Conservation (phyloP, 1,140 invertebrate genomes). For the Trichonephila clavata region DNA sequence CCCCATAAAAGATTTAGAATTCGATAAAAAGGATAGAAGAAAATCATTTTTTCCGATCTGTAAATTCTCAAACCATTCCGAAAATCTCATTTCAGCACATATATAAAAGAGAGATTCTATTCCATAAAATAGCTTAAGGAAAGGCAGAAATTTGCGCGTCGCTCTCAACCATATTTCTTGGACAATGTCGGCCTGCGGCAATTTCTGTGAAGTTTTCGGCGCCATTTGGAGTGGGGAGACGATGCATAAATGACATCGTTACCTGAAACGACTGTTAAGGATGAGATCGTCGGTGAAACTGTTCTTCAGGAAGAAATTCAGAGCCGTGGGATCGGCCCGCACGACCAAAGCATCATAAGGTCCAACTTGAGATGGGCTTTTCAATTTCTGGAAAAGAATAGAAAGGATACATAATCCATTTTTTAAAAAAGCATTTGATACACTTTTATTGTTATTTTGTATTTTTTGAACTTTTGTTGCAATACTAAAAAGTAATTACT, state of each 20-base stretch:
- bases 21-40: no score
- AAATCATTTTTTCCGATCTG: no score
- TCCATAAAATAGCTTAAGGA: background rate
- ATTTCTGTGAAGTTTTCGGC: background rate
- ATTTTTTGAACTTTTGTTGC: no score
- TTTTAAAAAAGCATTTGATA: background rate
- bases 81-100: background rate
- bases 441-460: background rate
- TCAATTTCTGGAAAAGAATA: constrained; percentile 79
- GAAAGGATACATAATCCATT: background rate
- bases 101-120: background rate
- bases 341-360: constrained; percentile 82
- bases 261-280: constrained; percentile 81
- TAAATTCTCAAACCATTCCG: background rate
- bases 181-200: background rate
- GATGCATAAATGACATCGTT: constrained; percentile 21
- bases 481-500: no score
- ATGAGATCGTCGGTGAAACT: constrained; percentile 82
- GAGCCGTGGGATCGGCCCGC: constrained; percentile 81
- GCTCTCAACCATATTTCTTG: background rate
- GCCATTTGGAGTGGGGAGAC: background rate
- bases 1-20: no score
- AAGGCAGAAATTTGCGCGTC: background rate
- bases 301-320: constrained; percentile 81
- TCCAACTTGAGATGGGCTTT: constrained; percentile 81